Evolutionary conservation across 2,797 vertebrate genomes (phyloP), one percentile per base, ranked within the genome.

Genomic region (Karalla daura): DNA sequence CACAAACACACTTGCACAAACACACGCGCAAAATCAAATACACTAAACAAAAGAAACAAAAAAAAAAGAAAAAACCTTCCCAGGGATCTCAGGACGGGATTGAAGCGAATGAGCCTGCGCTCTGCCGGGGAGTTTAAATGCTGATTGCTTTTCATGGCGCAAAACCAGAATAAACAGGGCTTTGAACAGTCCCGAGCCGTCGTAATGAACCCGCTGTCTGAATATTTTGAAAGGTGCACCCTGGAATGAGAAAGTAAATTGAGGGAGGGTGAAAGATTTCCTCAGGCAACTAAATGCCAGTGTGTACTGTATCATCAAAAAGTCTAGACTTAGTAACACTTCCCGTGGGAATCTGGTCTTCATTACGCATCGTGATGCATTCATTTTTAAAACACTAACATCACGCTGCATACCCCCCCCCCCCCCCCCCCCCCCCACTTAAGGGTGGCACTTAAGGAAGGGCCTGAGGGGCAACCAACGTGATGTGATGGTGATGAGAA

Each of bases 101-200:
- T 21, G 30, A 21, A 12, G 33, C 54, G 18, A 40, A 43, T 13
- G 44, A 52, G 52, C 7, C 32, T 3, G 7, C n/a, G 17, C 20
- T 15, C 40, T 2, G 9, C 8, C 25, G 30, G 14, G 1, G 23
- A 70, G n/a, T 51, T 67, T 37, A 45, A 65, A 54, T 58, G 51
- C 27, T n/a, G 30, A 68, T 55, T 68, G 58, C 21, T 30, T 66
- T 52, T 51, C 37, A 18, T 13, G 41, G 21, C 55, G 28, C 13
- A 30, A 60, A 58, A 45, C 13, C 13, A n/a, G 37, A 36, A 40
- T 24, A 47, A 71, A 52, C 25, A 30, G 17, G 5, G 44, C 39
- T 69, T 56, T 65, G 43, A 74, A 63, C n/a, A 67, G 7, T 37
- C 10, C 50, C 30, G 33, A 60, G 35, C 15, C 23, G n/a, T 46